Conservation (phyloP, 2,797 vertebrate species). For the Avahi laniger region DNA sequence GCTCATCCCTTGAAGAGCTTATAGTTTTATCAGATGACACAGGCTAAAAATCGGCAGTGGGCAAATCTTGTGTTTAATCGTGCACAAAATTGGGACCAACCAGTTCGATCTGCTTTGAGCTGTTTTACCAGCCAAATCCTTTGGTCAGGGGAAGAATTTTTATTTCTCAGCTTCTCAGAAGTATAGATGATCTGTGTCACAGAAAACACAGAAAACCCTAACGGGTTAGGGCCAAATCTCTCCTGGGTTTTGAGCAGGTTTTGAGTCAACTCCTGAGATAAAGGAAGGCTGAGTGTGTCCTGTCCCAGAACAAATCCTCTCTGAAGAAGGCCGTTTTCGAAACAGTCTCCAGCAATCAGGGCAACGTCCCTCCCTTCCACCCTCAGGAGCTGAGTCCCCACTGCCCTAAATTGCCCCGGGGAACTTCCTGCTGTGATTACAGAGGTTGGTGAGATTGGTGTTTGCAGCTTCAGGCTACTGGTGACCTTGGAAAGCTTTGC, state of each 20-base stretch:
- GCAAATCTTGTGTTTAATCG: conserved; percentile 10
- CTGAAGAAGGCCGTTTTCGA: background rate
- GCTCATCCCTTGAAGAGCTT: conserved; percentile 12
- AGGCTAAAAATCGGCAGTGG: background rate
- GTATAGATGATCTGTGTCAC: conserved; percentile 13
- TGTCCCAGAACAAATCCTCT: background rate
- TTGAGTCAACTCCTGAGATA: background rate
- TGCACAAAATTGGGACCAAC: background rate
- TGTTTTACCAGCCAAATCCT: conserved; percentile 27
- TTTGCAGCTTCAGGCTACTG: background rate
- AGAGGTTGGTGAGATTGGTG: background rate
- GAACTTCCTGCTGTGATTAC: background rate
- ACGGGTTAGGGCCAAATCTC: background rate
- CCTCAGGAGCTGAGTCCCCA: background rate
- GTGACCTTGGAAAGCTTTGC: conserved; percentile 33
- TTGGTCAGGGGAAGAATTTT: conserved; percentile 26
- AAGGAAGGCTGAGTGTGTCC: background rate
- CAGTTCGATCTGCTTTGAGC: conserved; percentile 33
- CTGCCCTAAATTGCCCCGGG: background rate
- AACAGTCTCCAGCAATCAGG: background rate
- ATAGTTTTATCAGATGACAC: conserved; percentile 34
- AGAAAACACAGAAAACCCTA: conserved; percentile 1
- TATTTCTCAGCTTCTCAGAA: conserved; percentile 6
- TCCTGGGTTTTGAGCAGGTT: background rate
- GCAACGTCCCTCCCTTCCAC: background rate